Evolutionary conservation across 2,797 vertebrate genomes (phyloP), one percentile per base, ranked within the genome.

Genomic region (Antrozous pallidus): DNA sequence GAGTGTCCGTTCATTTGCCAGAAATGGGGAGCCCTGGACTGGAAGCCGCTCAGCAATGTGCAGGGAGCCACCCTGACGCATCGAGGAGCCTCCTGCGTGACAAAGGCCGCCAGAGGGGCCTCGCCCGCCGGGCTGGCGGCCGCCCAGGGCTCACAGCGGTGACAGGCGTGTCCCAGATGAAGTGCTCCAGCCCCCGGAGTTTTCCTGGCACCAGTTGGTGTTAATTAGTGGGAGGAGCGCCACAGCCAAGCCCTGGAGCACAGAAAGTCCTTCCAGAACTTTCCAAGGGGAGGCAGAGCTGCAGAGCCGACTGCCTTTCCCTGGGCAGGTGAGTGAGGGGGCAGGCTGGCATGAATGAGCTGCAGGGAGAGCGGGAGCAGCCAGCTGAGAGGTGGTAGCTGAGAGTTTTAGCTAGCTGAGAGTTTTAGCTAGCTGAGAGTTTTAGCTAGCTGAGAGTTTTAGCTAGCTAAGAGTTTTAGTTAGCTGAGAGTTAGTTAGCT

Each of bases 211-310:
- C 33, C 20, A 78, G 70, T 82, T 84, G 36, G 78, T 94, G 94
- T 95, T 40, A 94, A 96, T 97, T 91, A 93, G 16, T 47, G 26
- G 92, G 71, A 94, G 90, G 88, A 88, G 28, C n/a, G 7, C 26
- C 78, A 56, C 82, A 10, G 8, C 22, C 24, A 40, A 49, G 16
- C 56, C 95, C 88, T 8, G 40, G 58, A 84, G 93, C 24, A 58
- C 2, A 67, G 31, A 82, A 89, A 74, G 47, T 42, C 5, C 7
- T 70, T 94, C 87, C 20, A 71, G n/a, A 31, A 11, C 80, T 49
- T 94, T 93, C 96, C 94, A 91, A 70, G 82, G 54, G 33, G 18
- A 89, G 71, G 77, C 40, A 71, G 85, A 92, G 86, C 28, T 78
- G 40, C 83, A 84, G 65, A 42, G 0, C 5, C 45, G 20, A 17